A percentile compares a stretch with the other conserved stretches of the same genome.
Evolutionary conservation across 2,888 invertebrate species (phyloP).

Genomic region (Biston stratarius): DNA sequence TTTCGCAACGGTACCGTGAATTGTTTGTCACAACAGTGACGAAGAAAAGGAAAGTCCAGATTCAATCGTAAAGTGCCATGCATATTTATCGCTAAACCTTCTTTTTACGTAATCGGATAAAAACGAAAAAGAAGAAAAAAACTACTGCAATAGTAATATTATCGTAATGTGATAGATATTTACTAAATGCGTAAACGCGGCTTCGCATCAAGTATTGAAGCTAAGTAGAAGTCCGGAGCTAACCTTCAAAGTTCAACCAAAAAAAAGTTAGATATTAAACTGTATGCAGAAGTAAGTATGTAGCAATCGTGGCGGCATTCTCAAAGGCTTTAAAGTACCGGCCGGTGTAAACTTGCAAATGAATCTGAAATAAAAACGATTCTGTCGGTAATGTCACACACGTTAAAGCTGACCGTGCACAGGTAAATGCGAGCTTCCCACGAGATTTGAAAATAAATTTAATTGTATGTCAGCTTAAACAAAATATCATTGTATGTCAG

Average conservation of each 20-base stretch:
- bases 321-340: constrained; percentile 35
- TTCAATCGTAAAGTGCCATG: no score
- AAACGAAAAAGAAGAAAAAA: no score
- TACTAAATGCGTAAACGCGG: no score
- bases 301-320: constrained; percentile 25
- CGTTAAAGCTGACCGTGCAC: constrained; percentile 24
- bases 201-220: not conserved
- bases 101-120: no score
- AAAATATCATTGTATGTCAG: no score
- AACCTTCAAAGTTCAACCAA: not conserved
- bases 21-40: no score
- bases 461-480: no score
- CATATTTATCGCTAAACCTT: no score
- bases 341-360: constrained; percentile 34
- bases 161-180: no score
- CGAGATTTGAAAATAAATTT: constrained; percentile 2
- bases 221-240: not conserved
- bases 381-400: constrained; percentile 40
- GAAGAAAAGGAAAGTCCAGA: no score
- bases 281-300: constrained; percentile 4
- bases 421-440: constrained; percentile 17
- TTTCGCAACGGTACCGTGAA: no score
- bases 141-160: no score
- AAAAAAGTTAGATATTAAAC: constrained; percentile 3
- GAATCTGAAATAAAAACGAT: constrained; percentile 36